These are phyloP conservation scores for Danio albolineatus DNA, from an alignment of 2,797 vertebrate species.

Conservation along the genomic window DNA sequence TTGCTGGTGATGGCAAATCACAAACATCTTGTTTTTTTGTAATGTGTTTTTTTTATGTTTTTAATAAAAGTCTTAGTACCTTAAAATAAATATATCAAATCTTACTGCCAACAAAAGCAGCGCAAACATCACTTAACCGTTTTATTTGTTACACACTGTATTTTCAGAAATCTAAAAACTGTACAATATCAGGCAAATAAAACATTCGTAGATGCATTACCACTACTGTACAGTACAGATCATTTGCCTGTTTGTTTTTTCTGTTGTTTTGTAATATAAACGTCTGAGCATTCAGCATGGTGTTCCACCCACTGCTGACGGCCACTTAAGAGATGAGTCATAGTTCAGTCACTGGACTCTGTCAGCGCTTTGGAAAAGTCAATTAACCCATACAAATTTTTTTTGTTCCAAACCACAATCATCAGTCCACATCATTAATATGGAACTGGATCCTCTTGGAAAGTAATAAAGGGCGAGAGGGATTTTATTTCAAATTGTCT, in stretches of 20 bases:
- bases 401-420: not conserved
- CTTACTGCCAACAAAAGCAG: too few species aligned
- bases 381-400: not conserved
- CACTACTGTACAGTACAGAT: too few species aligned
- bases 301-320: not conserved
- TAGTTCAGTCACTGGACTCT: slow-evolving; percentile 12
- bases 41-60: too few species aligned
- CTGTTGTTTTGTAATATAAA: not conserved
- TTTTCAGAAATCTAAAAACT: too few species aligned
- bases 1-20: too few species aligned
- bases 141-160: too few species aligned
- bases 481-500: slow-evolving; percentile 12
- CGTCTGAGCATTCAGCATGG: not conserved
- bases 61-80: too few species aligned
- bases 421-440: slow-evolving; percentile 15
- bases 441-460: not conserved
- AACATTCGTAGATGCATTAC: too few species aligned
- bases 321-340: slow-evolving; percentile 8
- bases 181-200: too few species aligned
- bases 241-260: not conserved
- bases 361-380: not conserved
- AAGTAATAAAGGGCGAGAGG: not conserved
- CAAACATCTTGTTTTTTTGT: too few species aligned
- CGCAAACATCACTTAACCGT: too few species aligned
- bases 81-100: too few species aligned